Evolutionary conservation across 2,113 vertebrate species (phyloP).

Genomic region (Calyptomena viridis): DNA sequence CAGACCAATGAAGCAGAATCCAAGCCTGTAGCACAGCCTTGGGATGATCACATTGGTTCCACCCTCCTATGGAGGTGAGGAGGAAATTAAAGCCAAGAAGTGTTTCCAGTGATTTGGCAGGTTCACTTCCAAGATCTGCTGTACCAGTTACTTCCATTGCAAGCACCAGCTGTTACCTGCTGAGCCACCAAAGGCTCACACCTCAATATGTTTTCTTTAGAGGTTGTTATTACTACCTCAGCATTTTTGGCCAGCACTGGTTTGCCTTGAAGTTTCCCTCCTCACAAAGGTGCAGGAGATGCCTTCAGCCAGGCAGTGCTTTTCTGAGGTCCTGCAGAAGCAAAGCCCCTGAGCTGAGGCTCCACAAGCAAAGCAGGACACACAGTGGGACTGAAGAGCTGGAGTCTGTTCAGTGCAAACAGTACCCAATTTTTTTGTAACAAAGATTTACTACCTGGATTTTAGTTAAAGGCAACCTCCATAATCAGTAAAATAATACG

Average conservation of each 20-base stretch:
- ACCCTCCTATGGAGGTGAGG: accelerated
- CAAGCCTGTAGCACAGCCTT: neutral
- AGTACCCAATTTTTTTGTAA: neutral
- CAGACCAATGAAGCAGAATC: accelerated
- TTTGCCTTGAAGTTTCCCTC: neutral
- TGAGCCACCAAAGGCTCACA: neutral
- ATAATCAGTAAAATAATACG: neutral
- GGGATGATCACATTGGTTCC: neutral
- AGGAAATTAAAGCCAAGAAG: neutral
- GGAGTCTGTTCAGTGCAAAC: neutral
- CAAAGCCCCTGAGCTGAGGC: accelerated
- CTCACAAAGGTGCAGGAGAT: neutral
- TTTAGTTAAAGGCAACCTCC: too few species aligned
- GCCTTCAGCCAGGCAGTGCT: neutral
- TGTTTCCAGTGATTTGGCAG: accelerated
- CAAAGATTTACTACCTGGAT: neutral
- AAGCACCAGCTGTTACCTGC: neutral
- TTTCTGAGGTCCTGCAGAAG: neutral
- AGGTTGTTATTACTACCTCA: neutral
- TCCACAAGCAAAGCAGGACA: neutral
- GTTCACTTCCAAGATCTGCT: neutral
- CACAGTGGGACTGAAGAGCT: accelerated
- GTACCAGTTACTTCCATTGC: accelerated
- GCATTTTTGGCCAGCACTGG: neutral
- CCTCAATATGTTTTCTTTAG: accelerated